Evolutionary conservation across 1,140 invertebrate species (phyloP).

Genomic region (Apocrypta bakeri): DNA sequence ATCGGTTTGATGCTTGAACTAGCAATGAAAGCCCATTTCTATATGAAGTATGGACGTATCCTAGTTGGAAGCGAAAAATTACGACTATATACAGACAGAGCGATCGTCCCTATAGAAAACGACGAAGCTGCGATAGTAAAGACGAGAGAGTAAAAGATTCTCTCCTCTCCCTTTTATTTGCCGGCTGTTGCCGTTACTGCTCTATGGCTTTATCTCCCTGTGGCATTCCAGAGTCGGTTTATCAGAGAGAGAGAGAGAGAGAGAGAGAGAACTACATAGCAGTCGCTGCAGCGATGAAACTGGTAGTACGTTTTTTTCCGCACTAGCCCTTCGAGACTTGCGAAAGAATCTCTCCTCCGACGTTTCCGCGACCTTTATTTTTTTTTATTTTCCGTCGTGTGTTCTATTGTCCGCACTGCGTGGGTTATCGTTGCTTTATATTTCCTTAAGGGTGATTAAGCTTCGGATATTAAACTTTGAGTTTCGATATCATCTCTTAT

Average conservation of each 20-base stretch:
- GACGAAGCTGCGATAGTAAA: background rate
- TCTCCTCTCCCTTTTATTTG: slow-evolving; percentile 16
- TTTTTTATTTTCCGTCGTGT: background rate
- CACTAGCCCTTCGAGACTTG: background rate
- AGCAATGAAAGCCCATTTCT: background rate
- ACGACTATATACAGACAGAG: background rate
- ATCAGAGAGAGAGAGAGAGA: background rate
- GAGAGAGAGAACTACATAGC: background rate
- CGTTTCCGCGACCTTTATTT: background rate
- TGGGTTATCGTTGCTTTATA: background rate
- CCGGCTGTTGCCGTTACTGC: slow-evolving; percentile 25
- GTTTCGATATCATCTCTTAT: background rate
- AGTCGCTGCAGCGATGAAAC: background rate
- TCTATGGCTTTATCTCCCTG: slow-evolving; percentile 19
- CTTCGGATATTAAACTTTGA: background rate
- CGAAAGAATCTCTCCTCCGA: background rate
- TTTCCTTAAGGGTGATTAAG: background rate
- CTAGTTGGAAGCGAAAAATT: too few relatives aligned
- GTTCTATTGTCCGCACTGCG: background rate
- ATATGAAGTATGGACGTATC: background rate
- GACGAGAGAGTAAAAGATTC: slow-evolving; percentile 14
- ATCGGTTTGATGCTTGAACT: background rate
- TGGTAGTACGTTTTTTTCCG: slow-evolving; percentile 15
- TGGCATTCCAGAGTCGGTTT: slow-evolving; percentile 21
- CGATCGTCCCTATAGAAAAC: background rate